These are phyloP conservation scores for Arion vulgaris DNA, from an alignment of 1,140 invertebrate genomes.

Conservation along the genomic window DNA sequence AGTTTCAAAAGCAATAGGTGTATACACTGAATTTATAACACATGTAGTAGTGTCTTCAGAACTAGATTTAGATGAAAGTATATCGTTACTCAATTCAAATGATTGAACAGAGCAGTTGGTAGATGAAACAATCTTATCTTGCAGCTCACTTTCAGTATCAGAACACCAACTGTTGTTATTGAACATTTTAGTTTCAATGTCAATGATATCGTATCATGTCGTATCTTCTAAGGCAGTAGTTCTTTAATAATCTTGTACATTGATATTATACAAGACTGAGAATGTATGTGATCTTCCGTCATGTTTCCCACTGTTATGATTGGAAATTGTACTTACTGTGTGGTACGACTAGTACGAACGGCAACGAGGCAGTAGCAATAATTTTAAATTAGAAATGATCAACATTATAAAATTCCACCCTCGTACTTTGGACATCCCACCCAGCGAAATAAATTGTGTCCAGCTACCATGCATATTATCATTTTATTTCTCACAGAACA, in stretches of 20 bases:
- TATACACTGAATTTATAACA: not conserved
- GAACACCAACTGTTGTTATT: not conserved
- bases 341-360: too few species aligned
- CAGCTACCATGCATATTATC: not conserved
- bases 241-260: too few species aligned
- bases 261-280: not conserved
- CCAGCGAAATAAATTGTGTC: not conserved
- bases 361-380: too few species aligned
- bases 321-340: too few species aligned
- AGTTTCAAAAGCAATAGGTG: conserved; percentile 5
- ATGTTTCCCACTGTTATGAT: too few species aligned
- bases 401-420: not conserved
- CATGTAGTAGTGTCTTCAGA: not conserved
- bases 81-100: not conserved
- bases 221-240: not conserved
- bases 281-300: not conserved
- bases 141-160: not conserved
- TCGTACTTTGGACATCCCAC: not conserved
- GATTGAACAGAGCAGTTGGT: not conserved
- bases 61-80: not conserved
- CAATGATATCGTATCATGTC: not conserved
- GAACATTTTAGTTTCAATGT: not conserved
- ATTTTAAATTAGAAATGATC: not conserved
- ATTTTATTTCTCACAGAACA: not conserved
- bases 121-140: not conserved